These are phyloP conservation scores for Bugula neritina DNA, from an alignment of 2,888 invertebrate species.

Conservation along the genomic window DNA sequence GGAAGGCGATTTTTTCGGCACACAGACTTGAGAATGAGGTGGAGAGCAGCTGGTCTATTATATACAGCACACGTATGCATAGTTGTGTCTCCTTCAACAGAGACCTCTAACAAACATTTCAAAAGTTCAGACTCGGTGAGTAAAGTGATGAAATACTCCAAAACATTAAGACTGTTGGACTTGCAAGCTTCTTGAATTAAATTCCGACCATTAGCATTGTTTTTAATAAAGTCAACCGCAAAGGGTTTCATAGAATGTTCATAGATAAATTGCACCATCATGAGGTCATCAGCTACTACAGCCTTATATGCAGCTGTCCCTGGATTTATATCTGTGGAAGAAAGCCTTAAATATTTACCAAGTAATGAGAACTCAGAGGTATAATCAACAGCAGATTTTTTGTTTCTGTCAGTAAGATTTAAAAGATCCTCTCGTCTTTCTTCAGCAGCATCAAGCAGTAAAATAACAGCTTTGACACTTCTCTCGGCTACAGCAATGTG, in stretches of 20 bases:
- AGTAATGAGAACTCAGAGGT: neutral
- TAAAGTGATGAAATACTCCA: neutral
- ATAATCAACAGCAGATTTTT: neutral
- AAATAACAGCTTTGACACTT: conserved; percentile 7
- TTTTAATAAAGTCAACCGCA: neutral
- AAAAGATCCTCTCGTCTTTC: neutral
- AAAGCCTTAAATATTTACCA: neutral
- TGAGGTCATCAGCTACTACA: neutral
- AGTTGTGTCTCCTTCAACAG: neutral
- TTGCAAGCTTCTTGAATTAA: neutral
- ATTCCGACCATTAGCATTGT: neutral
- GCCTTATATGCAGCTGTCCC: neutral
- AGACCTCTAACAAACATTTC: neutral
- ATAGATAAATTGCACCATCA: neutral
- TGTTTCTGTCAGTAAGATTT: neutral
- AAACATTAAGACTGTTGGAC: neutral
- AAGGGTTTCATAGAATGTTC: neutral
- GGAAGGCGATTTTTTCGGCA: neutral
- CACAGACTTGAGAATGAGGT: neutral
- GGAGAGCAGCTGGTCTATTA: neutral
- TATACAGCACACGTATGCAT: neutral
- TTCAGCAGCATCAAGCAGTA: neutral
- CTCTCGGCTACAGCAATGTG: neutral
- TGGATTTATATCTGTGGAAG: neutral
- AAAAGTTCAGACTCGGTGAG: neutral